phyloP scores from a whole-genome alignment of 2,797 vertebrate species.

The Microtus obscurus region DNA sequence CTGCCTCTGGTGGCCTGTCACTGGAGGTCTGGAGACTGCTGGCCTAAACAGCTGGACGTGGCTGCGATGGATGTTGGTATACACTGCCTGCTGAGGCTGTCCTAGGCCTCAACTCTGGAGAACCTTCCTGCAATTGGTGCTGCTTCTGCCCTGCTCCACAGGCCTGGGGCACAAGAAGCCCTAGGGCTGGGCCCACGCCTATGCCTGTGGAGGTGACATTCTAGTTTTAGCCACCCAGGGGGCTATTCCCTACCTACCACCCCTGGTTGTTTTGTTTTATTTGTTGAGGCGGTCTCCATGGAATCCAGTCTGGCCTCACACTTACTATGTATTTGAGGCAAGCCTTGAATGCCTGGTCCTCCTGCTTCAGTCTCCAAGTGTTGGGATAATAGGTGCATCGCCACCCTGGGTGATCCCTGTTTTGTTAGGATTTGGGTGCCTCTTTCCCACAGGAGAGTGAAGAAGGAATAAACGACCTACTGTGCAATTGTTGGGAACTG shows the following conservation, averaged over 20 bases:
- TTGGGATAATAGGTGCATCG: background rate
- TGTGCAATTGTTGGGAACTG: background rate
- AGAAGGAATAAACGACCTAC: constrained; percentile 73
- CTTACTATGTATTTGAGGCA: background rate
- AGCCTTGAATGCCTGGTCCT: background rate
- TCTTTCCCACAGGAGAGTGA: background rate
- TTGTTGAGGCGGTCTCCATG: background rate
- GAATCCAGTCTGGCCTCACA: background rate
- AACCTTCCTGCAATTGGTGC: constrained; percentile 66
- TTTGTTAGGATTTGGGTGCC: background rate
- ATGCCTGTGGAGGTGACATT: background rate
- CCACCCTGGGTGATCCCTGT: background rate
- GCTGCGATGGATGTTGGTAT: background rate
- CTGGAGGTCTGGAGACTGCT: constrained; percentile 93
- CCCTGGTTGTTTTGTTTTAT: background rate
- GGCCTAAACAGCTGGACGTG: constrained; percentile 68
- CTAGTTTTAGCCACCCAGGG: background rate
- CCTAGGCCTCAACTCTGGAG: background rate
- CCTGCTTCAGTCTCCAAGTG: background rate
- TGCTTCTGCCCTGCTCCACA: background rate
- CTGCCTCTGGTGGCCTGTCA: constrained; percentile 90
- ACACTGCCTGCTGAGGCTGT: background rate
- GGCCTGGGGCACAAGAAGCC: background rate
- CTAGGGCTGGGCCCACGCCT: background rate
- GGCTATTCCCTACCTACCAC: background rate